Evolutionary conservation across 2,113 vertebrate species (phyloP).

Genomic region (Chionomys nivalis): DNA sequence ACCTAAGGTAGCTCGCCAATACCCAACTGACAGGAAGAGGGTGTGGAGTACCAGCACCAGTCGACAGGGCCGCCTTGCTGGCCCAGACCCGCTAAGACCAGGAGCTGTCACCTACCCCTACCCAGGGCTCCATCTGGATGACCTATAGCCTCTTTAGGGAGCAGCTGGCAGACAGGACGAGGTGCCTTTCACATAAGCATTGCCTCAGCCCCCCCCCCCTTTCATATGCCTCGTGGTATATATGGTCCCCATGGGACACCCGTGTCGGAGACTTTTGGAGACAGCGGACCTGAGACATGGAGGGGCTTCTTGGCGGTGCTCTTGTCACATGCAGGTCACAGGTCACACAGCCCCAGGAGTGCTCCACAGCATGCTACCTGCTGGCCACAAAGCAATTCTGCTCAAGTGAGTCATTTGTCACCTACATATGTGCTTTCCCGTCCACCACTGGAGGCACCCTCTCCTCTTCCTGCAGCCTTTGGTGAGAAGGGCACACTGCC

Average conservation of each 20-base stretch:
- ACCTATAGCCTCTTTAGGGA: neutral
- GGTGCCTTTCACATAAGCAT: no score
- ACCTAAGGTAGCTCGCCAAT: neutral
- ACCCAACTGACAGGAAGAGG: neutral
- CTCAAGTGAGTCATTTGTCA: neutral
- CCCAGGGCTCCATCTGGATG: rapidly evolving
- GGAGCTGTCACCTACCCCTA: neutral
- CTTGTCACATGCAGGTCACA: no score
- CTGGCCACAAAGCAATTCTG: neutral
- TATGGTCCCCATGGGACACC: constrained; percentile 82
- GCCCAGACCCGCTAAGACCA: neutral
- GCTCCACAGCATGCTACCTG: neutral
- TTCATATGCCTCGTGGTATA: constrained; percentile 89
- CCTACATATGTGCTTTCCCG: neutral
- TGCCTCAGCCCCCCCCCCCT: no score
- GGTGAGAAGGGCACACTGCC: neutral
- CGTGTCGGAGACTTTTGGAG: constrained; percentile 84
- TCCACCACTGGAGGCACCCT: neutral
- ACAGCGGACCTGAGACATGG: constrained; percentile 81
- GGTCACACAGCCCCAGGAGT: no score
- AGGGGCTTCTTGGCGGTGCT: constrained; percentile 17
- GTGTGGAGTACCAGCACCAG: rapidly evolving
- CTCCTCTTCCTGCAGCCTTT: neutral
- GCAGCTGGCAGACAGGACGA: neutral
- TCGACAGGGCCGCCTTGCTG: neutral